A percentile compares a stretch with the other conserved stretches of the same genome.
These are phyloP conservation scores for Lithophane socia DNA, from an alignment of 2,888 invertebrate species.

Conservation along the genomic window DNA sequence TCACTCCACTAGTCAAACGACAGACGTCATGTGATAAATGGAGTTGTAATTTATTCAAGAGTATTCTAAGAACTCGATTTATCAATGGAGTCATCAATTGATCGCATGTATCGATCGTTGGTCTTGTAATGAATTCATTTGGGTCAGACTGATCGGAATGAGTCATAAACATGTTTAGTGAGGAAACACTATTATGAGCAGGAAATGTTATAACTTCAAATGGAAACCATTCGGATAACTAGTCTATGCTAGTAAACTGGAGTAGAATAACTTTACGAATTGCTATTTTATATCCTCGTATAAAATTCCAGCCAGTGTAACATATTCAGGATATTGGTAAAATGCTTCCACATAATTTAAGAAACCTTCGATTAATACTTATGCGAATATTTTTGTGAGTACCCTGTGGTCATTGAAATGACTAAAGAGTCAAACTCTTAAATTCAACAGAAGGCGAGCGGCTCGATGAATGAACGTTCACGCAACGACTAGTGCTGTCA, in stretches of 20 bases:
- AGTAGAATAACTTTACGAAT: not conserved
- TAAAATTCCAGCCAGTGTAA: slow-evolving; percentile 1
- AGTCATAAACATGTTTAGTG: slow-evolving; percentile 56
- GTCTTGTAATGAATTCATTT: slow-evolving; percentile 56
- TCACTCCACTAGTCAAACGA: slow-evolving; percentile 58
- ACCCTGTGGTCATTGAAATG: slow-evolving; percentile 48
- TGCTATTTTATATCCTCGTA: not conserved
- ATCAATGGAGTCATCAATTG: slow-evolving; percentile 56
- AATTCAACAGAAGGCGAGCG: slow-evolving; percentile 46
- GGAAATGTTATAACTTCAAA: slow-evolving; percentile 52
- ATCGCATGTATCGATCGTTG: slow-evolving; percentile 40
- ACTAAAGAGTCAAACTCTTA: slow-evolving; percentile 55
- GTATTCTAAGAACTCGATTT: slow-evolving; percentile 57
- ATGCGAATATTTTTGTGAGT: slow-evolving; percentile 13
- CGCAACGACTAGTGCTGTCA: slow-evolving; percentile 54
- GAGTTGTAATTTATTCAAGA: slow-evolving; percentile 55
- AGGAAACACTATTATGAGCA: slow-evolving; percentile 40
- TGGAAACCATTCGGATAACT: slow-evolving; percentile 17
- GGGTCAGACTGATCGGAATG: slow-evolving; percentile 48
- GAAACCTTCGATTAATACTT: slow-evolving; percentile 16
- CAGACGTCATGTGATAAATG: slow-evolving; percentile 51
- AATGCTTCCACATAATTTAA: slow-evolving; percentile 11
- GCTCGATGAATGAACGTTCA: slow-evolving; percentile 56
- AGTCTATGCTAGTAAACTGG: slow-evolving; percentile 3
- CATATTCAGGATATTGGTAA: not conserved